A percentile compares a stretch with the other conserved stretches of the same genome.
phyloP scores from a whole-genome alignment of 2,888 invertebrate species.

The Tenthredo mesomela region DNA sequence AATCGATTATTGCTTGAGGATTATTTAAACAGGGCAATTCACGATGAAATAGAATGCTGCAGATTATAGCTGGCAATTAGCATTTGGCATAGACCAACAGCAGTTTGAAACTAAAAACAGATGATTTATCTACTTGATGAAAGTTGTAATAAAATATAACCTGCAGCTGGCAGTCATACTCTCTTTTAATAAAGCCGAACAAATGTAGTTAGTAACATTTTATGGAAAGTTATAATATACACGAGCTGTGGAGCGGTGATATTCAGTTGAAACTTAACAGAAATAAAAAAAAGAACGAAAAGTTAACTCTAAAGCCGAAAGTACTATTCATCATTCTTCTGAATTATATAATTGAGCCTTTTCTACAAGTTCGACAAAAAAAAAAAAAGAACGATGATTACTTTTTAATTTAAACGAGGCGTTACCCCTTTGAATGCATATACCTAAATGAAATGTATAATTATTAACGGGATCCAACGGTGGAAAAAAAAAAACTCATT shows the following conservation, averaged over 20 bases:
- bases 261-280: not conserved
- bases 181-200: constrained; percentile 1
- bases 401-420: not conserved
- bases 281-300: not conserved
- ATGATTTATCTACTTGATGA: constrained; percentile 16
- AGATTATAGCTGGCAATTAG: constrained; percentile 10
- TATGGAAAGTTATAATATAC: not conserved
- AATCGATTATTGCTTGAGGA: not conserved
- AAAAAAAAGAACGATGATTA: not conserved
- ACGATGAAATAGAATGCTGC: not conserved
- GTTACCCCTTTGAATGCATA: not conserved
- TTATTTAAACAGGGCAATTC: not conserved
- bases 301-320: not conserved
- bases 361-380: not conserved
- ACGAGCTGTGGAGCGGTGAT: not conserved
- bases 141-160: constrained; percentile 14
- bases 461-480: not conserved
- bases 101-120: constrained; percentile 38
- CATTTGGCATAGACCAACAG: not conserved
- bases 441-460: not conserved
- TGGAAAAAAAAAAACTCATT: not conserved
- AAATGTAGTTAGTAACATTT: constrained; percentile 10
- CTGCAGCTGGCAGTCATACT: constrained; percentile 11
- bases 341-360: not conserved
- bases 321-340: constrained; percentile 3